Evolutionary conservation across 2,113 vertebrate genomes (phyloP), one percentile per base, ranked within the genome.

Genomic region (Neolamprologus longior): DNA sequence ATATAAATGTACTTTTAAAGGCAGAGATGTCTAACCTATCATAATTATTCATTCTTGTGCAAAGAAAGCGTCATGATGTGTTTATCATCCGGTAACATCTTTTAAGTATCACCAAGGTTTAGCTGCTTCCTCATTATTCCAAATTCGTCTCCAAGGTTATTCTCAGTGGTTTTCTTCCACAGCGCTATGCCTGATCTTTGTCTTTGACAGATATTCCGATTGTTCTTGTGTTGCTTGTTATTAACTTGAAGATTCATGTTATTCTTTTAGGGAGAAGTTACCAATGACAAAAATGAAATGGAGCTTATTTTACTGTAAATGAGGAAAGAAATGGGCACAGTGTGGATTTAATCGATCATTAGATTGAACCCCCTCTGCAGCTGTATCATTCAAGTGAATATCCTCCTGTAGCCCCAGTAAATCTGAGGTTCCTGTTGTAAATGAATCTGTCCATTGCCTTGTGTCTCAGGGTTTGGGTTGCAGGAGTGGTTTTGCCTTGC

Each of bases 361-460:
- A 92, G 89, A 91, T 89, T 89, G 90, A 89, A 92, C 90, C 89
- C 61, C 85, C 66, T 68, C 37, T 82, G 58, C 79, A 6, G 47
- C 87, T 94, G 91, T 94, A 85, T 94, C 92, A 93, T 92, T 90
- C 93, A 93, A 89, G 50, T 90, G 89, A 93, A 93, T 93, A 89
- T 73, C 90, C 91, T 95, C 86, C 85, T 91, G 84, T 90, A 93
- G 93, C 84, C 73, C 10, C 8, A 86, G 85, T 91, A 94, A 96
- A 96, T 95, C 89, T 88, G 37, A 58, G 76, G 87, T 84, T 85
- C 85, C 53, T 84, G 82, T 61, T 85, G 85, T 94, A 95, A 96
- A 96, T 95, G 92, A 95, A 96, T 94, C 90, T 95, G 95, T 96
- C 95, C 90, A 88, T 96, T 94, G 96, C 84, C 81, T 86, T 31